Percentiles rank a stretch among this genome's conserved stretches.
These are phyloP conservation scores for Drosophila melanica DNA, from an alignment of 1,140 invertebrate genomes.

Conservation along the genomic window DNA sequence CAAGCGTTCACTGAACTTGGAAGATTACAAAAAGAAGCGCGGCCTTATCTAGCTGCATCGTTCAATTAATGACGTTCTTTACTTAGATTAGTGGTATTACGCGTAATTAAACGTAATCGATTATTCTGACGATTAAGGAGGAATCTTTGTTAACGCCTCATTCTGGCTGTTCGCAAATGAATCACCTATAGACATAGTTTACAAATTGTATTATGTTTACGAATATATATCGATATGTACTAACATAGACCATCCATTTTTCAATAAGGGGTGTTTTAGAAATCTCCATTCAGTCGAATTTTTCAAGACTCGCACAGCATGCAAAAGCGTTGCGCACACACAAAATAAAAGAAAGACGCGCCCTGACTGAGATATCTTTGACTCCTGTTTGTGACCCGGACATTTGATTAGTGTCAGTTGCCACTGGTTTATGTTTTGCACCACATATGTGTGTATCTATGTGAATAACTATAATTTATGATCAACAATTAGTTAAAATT, in stretches of 20 bases:
- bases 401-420: not conserved
- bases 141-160: conserved; percentile 21
- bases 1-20: conserved; percentile 95
- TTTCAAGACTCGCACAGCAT: not conserved
- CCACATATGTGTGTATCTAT: conserved; percentile 4
- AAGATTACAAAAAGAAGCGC: conserved; percentile 98
- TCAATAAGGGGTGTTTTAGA: conserved; percentile 10
- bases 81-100: conserved; percentile 58
- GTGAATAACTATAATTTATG: conserved; percentile 21
- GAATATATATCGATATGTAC: conserved; percentile 42
- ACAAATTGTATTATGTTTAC: conserved; percentile 47
- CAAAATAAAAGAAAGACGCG: not conserved
- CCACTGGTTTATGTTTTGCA: conserved; percentile 1
- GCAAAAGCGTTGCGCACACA: not conserved
- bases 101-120: conserved; percentile 35
- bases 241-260: conserved; percentile 10
- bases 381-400: not conserved
- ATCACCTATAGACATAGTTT: conserved; percentile 45
- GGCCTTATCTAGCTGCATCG: conserved; percentile 90
- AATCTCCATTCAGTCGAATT: not conserved
- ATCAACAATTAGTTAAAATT: conserved; percentile 35
- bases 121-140: conserved; percentile 16
- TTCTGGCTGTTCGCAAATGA: conserved; percentile 15
- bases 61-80: conserved; percentile 42
- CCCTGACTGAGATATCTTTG: not conserved